Evolutionary conservation across 2,888 invertebrate species (phyloP).

Genomic region (Xestobium rufovillosum): DNA sequence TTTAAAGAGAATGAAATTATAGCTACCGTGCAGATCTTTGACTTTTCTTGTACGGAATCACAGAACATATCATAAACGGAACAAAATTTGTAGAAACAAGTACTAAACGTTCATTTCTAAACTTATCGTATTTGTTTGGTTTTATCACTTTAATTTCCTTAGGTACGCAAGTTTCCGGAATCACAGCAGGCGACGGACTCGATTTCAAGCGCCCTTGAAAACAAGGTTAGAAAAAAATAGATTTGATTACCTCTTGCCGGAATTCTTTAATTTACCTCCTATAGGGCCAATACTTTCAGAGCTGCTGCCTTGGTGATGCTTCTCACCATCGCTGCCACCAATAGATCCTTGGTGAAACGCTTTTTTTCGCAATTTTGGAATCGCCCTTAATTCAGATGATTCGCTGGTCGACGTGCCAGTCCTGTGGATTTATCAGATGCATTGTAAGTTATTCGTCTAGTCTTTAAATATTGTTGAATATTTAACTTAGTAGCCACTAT

Average conservation of each 20-base stretch:
- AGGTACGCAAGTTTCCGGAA: slow-evolving; percentile 47
- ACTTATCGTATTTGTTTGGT: slow-evolving; percentile 57
- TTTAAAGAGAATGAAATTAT: too few relatives aligned
- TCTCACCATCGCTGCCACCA: slow-evolving; percentile 48
- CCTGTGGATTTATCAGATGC: slow-evolving; percentile 33
- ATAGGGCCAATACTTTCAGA: slow-evolving; percentile 60
- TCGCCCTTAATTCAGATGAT: slow-evolving; percentile 34
- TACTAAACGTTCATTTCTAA: slow-evolving; percentile 69
- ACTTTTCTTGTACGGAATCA: slow-evolving; percentile 66
- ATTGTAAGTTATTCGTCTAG: too few relatives aligned
- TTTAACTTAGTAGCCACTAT: too few relatives aligned
- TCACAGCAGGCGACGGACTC: slow-evolving; percentile 42
- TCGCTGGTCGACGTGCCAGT: slow-evolving; percentile 50
- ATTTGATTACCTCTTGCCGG: too few relatives aligned
- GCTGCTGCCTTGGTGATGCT: slow-evolving; percentile 64
- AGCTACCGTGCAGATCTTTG: too few relatives aligned
- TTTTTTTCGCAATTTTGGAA: slow-evolving; percentile 29
- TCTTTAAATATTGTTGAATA: too few relatives aligned
- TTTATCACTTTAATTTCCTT: slow-evolving; percentile 56
- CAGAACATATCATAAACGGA: slow-evolving; percentile 81
- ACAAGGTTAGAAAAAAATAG: too few relatives aligned
- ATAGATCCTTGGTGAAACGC: slow-evolving; percentile 46
- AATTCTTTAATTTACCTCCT: slow-evolving; percentile 12
- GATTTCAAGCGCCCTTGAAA: slow-evolving; percentile 28
- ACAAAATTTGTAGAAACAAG: slow-evolving; percentile 69